Conservation (phyloP, 2,113 vertebrate genomes). For the Genyomyrus donnyi region DNA sequence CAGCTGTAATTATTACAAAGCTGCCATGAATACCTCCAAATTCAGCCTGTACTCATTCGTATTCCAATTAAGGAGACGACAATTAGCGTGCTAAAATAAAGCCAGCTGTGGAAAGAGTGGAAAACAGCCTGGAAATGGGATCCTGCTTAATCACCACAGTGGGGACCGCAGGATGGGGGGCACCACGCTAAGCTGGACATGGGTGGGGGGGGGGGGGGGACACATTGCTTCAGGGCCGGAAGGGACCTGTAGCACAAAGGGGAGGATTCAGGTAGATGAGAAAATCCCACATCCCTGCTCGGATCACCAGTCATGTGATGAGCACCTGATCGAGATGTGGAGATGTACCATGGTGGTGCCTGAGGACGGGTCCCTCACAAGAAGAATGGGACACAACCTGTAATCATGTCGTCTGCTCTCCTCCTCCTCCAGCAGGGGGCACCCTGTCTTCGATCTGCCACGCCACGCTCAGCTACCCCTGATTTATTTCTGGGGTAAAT, state of each 20-base stretch:
- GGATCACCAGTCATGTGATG: background rate
- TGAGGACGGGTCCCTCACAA: background rate
- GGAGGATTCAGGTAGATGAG: background rate
- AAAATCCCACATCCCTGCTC: background rate
- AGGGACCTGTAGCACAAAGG: background rate
- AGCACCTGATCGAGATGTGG: background rate
- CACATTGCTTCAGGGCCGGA: background rate
- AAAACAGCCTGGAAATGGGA: background rate
- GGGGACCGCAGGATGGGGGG: background rate
- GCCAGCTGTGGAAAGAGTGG: background rate
- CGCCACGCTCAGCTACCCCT: background rate
- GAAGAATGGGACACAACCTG: background rate
- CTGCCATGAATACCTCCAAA: background rate
- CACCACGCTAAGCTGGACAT: background rate
- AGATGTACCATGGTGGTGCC: too few relatives aligned
- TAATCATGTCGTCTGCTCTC: background rate
- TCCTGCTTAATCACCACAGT: background rate
- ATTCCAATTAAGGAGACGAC: slow-evolving; percentile 21
- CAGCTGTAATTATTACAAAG: slow-evolving; percentile 27
- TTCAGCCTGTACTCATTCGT: background rate
- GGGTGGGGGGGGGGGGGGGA: background rate
- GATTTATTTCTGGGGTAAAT: slow-evolving; percentile 3
- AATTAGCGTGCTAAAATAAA: slow-evolving; percentile 16
- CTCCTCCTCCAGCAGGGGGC: background rate
- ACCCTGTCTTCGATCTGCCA: background rate